These are phyloP conservation scores for Cyanistes caeruleus DNA, from an alignment of 2,113 vertebrate genomes.

Conservation along the genomic window DNA sequence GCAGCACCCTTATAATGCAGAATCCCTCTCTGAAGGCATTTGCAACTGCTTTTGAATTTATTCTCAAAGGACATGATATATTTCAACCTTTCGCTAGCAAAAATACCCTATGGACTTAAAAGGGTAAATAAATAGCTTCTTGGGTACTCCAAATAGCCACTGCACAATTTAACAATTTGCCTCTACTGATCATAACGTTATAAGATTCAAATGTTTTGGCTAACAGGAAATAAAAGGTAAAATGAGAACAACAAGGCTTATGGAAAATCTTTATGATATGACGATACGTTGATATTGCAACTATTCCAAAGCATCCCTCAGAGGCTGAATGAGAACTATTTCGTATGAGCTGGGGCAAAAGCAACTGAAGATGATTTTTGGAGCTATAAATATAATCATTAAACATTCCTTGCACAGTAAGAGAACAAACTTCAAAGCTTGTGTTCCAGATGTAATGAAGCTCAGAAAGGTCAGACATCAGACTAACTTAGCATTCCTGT, in stretches of 20 bases:
- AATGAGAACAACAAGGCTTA: not conserved
- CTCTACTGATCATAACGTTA: not conserved
- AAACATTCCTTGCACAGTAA: not conserved
- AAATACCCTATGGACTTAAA: not conserved
- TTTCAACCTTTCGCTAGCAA: not conserved
- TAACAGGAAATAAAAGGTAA: not conserved
- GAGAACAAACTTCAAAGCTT: constrained; percentile 21
- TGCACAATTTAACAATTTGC: not conserved
- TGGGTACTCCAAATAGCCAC: not conserved
- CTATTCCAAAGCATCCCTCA: not conserved
- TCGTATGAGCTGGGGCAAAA: not conserved
- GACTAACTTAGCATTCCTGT: not conserved
- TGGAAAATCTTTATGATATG: not conserved
- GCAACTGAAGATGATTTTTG: not conserved
- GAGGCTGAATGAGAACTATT: not conserved
- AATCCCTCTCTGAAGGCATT: not conserved
- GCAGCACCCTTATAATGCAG: not conserved
- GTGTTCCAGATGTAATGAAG: not conserved
- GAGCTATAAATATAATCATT: not conserved
- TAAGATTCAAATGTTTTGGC: not conserved
- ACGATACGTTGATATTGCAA: not conserved
- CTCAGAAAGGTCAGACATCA: not conserved
- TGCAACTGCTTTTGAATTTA: not conserved
- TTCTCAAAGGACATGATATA: not conserved
- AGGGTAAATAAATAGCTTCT: not conserved